Evolutionary conservation across 1,140 invertebrate genomes (phyloP).

Genomic region (Cydia pomonella): DNA sequence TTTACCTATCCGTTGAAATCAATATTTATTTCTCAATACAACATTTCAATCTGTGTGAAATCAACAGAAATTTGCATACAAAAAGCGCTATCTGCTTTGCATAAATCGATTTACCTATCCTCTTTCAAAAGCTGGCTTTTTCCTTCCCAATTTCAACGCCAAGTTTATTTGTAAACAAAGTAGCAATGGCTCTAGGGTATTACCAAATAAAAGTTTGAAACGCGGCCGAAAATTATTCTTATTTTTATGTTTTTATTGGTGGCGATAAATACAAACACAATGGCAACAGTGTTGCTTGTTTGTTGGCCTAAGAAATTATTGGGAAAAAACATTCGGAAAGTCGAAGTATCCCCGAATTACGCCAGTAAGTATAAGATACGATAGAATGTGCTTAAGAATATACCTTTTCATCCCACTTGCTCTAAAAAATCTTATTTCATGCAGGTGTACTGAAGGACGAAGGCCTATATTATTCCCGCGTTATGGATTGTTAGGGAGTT

Average conservation of each 20-base stretch:
- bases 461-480: too few relatives aligned
- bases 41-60: conserved; percentile 74
- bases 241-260: conserved; percentile 47
- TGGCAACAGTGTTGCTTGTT: conserved; percentile 35
- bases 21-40: conserved; percentile 66
- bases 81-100: conserved; percentile 76
- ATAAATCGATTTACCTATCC: conserved; percentile 78
- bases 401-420: too few relatives aligned
- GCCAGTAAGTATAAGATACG: background rate
- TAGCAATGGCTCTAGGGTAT: conserved; percentile 75
- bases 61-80: conserved; percentile 77
- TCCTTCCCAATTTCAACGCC: conserved; percentile 69
- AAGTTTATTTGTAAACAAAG: conserved; percentile 78
- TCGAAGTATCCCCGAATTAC: conserved; percentile 1
- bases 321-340: conserved; percentile 16
- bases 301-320: conserved; percentile 29
- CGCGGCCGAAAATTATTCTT: conserved; percentile 50
- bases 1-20: conserved; percentile 51
- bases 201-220: conserved; percentile 72
- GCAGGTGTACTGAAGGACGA: too few relatives aligned
- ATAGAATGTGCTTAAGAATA: background rate
- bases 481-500: too few relatives aligned
- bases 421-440: too few relatives aligned
- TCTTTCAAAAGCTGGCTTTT: conserved; percentile 68
- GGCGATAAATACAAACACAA: conserved; percentile 44